Evolutionary conservation across 2,797 vertebrate genomes (phyloP), one percentile per base, ranked within the genome.

Genomic region (Graptemys geographica): DNA sequence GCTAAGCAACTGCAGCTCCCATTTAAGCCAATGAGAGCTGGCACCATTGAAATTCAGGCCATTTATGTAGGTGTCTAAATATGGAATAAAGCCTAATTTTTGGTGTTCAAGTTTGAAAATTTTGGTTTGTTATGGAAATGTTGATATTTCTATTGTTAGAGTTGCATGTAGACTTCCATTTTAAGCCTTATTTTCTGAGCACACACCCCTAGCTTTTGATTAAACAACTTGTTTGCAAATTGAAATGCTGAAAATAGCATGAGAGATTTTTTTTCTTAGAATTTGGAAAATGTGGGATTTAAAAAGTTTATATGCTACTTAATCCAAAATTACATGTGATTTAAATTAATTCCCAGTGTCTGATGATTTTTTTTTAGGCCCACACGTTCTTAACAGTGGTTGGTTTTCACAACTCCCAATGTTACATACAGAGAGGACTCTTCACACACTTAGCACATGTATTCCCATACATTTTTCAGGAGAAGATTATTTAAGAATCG

Each of bases 11-110:
- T 1, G 21, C 55, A 69, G 53, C 28, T 23, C 0, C 0, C 37
- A 72, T 90, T 44, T 44, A 84, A 74, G 9, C 65, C 21, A 44
- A 12, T 33, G 11, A 6, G 7, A 41, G 8, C 59, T 91, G 65
- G n/a, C 19, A 18, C 65, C 49, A 0, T 1, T 28, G 84, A 82
- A 90, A 69, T 5, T 93, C 28, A 74, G 28, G 41, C 47, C 78
- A 28, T 91, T 82, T 96, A 62, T 90, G 85, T 90, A 16, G n/a
- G 25, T 59, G 37, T 79, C 21, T 41, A 56, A 90, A 21, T 86
- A 51, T 37, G 62, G 37, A 72, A 6, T 47, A 79, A 57, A 62
- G 56, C 7, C 25, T 89, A 0, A 41, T 84, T 51, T 90, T 81
- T 27, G 44, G 23, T 81, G 23, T 55, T 90, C 23, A 7, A 11